Conservation (phyloP, 2,888 invertebrate species). For the Synanthedon vespiformis region DNA sequence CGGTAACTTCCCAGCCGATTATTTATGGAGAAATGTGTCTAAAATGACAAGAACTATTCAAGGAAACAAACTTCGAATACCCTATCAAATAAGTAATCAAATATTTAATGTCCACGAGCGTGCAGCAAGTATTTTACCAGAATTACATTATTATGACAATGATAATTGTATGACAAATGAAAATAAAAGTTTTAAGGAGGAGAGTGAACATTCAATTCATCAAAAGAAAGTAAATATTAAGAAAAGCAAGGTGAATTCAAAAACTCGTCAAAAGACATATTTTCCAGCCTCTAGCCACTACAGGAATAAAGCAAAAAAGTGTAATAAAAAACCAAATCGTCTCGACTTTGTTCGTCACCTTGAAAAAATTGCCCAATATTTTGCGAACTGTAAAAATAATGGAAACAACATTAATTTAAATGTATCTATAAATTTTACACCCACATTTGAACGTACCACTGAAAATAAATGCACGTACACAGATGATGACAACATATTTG, state of each 20-base stretch:
- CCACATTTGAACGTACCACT: background rate
- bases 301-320: constrained; percentile 9
- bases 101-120: too few relatives aligned
- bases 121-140: too few relatives aligned
- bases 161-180: too few relatives aligned
- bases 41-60: too few relatives aligned
- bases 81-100: too few relatives aligned
- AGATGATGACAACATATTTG: too few relatives aligned
- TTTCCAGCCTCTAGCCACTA: constrained; percentile 3
- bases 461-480: background rate
- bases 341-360: constrained; percentile 22
- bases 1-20: too few relatives aligned
- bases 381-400: constrained; percentile 21
- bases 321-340: constrained; percentile 10
- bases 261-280: background rate
- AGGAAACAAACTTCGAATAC: too few relatives aligned
- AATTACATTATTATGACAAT: too few relatives aligned
- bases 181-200: too few relatives aligned
- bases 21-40: too few relatives aligned
- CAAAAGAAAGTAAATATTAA: constrained; percentile 6
- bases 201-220: background rate
- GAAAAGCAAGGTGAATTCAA: background rate
- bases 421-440: constrained; percentile 30
- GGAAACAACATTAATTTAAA: constrained; percentile 37
- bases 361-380: constrained; percentile 29